Conservation (phyloP, 2,888 invertebrate species). For the Chrysopilus asiliformis region DNA sequence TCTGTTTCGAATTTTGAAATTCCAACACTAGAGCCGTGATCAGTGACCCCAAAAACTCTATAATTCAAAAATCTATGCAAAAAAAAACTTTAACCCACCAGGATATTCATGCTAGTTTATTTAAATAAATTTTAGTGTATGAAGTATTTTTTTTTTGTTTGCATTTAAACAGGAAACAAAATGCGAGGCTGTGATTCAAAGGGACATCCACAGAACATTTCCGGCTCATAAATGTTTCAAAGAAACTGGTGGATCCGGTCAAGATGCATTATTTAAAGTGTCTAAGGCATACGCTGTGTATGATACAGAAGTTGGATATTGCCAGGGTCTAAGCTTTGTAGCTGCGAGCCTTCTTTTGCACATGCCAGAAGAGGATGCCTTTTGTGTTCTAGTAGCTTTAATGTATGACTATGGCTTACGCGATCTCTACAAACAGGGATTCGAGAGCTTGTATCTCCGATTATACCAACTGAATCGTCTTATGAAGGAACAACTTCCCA, state of each 20-base stretch:
- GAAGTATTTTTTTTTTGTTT: conserved; percentile 7
- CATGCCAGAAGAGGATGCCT: conserved; percentile 99
- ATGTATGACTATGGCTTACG: conserved; percentile 95
- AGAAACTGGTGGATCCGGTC: conserved; percentile 73
- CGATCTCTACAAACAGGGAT: conserved; percentile 92
- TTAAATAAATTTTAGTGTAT: too few relatives aligned
- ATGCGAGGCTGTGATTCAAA: conserved; percentile 86
- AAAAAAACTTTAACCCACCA: too few relatives aligned
- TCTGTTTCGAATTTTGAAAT: too few relatives aligned
- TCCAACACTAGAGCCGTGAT: too few relatives aligned
- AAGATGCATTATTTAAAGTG: conserved; percentile 89
- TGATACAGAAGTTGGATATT: conserved; percentile 96
- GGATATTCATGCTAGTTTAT: too few relatives aligned
- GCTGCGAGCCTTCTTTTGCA: conserved; percentile 92
- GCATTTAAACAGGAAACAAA: conserved; percentile 63
- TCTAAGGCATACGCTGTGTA: conserved; percentile 96
- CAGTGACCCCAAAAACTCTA: too few relatives aligned
- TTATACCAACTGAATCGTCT: conserved; percentile 89
- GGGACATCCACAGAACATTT: conserved; percentile 96
- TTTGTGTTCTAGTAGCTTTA: conserved; percentile 87
- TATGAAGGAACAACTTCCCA: conserved; percentile 69
- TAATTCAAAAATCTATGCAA: too few relatives aligned
- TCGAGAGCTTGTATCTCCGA: conserved; percentile 88
- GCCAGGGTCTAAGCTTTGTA: conserved; percentile 95
- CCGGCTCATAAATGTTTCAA: conserved; percentile 98